phyloP scores from a whole-genome alignment of 1,140 invertebrate genomes.

The Drosophila saltans region DNA sequence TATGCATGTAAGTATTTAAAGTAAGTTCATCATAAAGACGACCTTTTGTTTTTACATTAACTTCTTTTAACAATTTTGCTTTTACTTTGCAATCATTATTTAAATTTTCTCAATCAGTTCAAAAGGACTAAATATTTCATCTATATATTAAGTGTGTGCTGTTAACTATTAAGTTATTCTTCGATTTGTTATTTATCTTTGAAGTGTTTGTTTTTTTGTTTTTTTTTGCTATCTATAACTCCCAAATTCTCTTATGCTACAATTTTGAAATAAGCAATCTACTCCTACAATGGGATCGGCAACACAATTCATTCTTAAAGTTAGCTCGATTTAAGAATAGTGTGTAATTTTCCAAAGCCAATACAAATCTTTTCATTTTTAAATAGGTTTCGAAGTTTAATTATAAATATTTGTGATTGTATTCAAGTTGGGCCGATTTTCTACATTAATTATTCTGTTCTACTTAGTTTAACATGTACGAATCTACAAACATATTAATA shows the following conservation, averaged over 20 bases:
- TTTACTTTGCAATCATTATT: not conserved
- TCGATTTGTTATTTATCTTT: not conserved
- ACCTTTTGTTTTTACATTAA: not conserved
- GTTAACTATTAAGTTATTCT: constrained; percentile 3
- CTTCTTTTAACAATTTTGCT: not conserved
- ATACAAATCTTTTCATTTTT: not conserved
- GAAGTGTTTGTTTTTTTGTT: not conserved
- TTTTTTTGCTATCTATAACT: not conserved
- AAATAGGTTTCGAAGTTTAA: not conserved
- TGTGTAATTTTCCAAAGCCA: not conserved
- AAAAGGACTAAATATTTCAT: not conserved
- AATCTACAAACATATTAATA: not conserved
- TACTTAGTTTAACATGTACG: not conserved
- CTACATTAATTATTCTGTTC: no score
- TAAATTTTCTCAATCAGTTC: constrained; percentile 1
- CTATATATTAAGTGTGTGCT: not conserved
- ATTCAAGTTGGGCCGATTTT: not conserved
- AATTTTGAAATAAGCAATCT: not conserved
- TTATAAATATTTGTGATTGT: not conserved
- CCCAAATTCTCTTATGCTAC: not conserved
- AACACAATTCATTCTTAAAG: not conserved
- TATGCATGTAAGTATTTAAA: not conserved
- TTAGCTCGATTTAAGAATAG: not conserved
- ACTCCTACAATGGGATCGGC: no score
- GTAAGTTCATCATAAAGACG: not conserved